These are phyloP conservation scores for Amphipoea oculea DNA, from an alignment of 2,888 invertebrate species.

Conservation along the genomic window DNA sequence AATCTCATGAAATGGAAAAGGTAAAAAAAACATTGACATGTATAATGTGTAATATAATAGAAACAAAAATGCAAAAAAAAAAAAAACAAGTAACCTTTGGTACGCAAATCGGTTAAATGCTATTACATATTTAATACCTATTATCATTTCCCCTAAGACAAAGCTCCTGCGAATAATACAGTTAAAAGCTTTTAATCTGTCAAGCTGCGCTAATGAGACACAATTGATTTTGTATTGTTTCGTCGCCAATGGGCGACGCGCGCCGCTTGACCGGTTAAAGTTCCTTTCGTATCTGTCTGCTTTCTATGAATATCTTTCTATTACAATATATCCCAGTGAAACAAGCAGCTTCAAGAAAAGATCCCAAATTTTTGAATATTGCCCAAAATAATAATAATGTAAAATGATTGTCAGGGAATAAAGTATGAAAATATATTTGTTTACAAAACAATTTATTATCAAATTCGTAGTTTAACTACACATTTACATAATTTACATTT, in stretches of 20 bases:
- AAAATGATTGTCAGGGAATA: constrained; percentile 1
- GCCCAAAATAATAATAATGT: background rate
- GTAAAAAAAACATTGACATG: constrained; percentile 1
- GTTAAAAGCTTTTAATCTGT: background rate
- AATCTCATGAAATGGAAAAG: constrained; percentile 5
- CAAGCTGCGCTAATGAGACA: too few relatives aligned
- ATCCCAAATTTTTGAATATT: background rate
- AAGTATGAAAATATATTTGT: constrained; percentile 30
- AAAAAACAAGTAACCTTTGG: background rate
- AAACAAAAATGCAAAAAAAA: background rate
- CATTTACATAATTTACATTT: constrained; percentile 15
- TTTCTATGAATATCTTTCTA: background rate
- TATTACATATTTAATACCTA: constrained; percentile 5
- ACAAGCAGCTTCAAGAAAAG: background rate
- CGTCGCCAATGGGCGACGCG: too few relatives aligned
- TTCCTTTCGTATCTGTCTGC: background rate
- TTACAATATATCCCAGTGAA: constrained; percentile 11
- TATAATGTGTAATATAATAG: constrained; percentile 6
- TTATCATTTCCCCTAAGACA: background rate
- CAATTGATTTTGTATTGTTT: too few relatives aligned
- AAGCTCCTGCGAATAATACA: background rate
- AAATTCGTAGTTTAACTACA: constrained; percentile 61
- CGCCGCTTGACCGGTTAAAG: background rate
- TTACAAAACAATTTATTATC: constrained; percentile 35
- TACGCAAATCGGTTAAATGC: constrained; percentile 5